These are phyloP conservation scores for Gortyna flavago DNA, from an alignment of 2,888 invertebrate genomes.

Conservation along the genomic window DNA sequence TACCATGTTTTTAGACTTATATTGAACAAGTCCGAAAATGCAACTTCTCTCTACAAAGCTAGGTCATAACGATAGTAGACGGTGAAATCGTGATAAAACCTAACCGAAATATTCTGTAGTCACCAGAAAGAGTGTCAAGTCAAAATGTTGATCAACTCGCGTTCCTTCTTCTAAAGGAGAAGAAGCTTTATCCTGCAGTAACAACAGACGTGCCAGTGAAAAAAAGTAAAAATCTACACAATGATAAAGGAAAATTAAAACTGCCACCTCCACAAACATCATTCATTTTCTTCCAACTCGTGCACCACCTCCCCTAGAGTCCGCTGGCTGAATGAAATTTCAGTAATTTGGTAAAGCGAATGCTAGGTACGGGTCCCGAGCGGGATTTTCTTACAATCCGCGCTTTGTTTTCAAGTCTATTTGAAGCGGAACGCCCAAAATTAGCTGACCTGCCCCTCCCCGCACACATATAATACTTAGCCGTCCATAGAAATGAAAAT, in stretches of 20 bases:
- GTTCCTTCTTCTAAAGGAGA: neutral
- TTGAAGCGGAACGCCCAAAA: slow-evolving; percentile 75
- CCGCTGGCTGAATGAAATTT: slow-evolving; percentile 89
- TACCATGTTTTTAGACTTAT: neutral
- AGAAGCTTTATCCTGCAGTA: neutral
- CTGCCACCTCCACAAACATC: slow-evolving; percentile 65
- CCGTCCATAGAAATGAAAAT: slow-evolving; percentile 54
- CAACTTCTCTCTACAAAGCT: neutral
- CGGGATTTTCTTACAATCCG: slow-evolving; percentile 88
- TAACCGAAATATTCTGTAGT: neutral
- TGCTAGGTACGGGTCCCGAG: slow-evolving; percentile 86
- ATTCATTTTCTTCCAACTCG: slow-evolving; percentile 66
- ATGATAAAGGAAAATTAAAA: neutral
- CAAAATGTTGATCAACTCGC: neutral
- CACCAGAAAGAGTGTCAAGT: too few species aligned
- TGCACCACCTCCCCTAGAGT: slow-evolving; percentile 75
- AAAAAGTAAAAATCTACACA: neutral
- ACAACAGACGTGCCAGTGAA: too few species aligned
- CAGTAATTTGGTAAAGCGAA: slow-evolving; percentile 90
- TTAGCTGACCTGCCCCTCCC: slow-evolving; percentile 64
- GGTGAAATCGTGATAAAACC: neutral
- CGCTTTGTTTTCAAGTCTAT: slow-evolving; percentile 87
- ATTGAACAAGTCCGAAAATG: neutral
- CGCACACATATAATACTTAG: slow-evolving; percentile 31
- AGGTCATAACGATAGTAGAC: neutral